Evolutionary conservation across 2,888 invertebrate genomes (phyloP).

Genomic region (Cephus nigrinus): DNA sequence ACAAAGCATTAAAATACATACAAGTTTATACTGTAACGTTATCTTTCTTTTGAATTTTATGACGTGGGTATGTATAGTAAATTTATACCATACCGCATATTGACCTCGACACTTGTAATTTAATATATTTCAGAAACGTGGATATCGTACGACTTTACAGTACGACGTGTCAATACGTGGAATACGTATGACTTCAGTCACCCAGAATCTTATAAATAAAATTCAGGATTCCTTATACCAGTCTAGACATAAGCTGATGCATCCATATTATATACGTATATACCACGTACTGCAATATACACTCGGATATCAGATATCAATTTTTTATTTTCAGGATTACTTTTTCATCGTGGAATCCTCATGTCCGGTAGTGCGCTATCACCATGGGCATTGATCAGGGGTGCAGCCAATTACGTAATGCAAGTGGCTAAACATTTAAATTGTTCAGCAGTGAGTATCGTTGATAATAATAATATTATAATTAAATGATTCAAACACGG

Average conservation of each 20-base stretch:
- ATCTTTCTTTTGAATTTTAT: neutral
- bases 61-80: neutral
- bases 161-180: neutral
- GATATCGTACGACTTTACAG: neutral
- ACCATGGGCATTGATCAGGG: slow-evolving; percentile 80
- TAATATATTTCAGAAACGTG: neutral
- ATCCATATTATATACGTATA: neutral
- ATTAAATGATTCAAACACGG: neutral
- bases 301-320: neutral
- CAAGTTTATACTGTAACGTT: too few species aligned
- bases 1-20: too few species aligned
- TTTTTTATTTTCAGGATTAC: slow-evolving; percentile 74
- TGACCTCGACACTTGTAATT: neutral
- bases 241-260: neutral
- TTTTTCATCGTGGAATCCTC: slow-evolving; percentile 89
- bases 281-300: neutral
- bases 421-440: slow-evolving; percentile 87
- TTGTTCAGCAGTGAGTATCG: slow-evolving; percentile 76
- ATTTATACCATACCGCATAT: neutral
- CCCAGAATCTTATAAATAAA: neutral
- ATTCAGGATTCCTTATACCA: neutral
- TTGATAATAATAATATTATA: neutral
- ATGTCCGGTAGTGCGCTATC: slow-evolving; percentile 93
- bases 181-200: neutral
- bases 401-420: slow-evolving; percentile 77